Evolutionary conservation across 2,113 vertebrate species (phyloP), one percentile per base, ranked within the genome.

Genomic region (Nycticryphes semicollaris): DNA sequence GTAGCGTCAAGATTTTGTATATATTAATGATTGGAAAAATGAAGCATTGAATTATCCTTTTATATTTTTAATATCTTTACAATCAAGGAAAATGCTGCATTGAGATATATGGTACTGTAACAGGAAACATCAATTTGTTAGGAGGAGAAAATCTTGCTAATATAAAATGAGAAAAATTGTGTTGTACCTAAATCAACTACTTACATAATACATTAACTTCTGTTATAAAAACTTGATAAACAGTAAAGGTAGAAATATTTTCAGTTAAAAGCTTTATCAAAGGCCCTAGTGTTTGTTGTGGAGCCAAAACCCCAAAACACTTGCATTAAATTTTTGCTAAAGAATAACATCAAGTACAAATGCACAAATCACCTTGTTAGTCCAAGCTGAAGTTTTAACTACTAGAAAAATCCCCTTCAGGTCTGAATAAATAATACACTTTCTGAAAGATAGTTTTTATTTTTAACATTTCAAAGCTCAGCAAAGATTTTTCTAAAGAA

Each of bases 281-380:
- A 95, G 92, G 20, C 64, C 80, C 27, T 27, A 75, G 15, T 70
- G 64, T 15, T 66, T 91, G 33, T 67, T 64, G 47, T 82, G 67
- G 47, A 85, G 90, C 88, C 43, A 92, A 80, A 96, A 89, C 47
- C 33, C 39, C 81, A 94, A 80, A 83, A 9, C 69, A 82, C 95
- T 87, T 95, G 39, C 67, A 91, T 90, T 95, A 92, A 74, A 74
- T 43, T 87, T 95, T 78, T 93, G 81, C 84, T 90, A 92, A 90
- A 88, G 51, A 77, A 86, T 94, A 89, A 95, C 90, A 81, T 81
- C 70, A 19, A 48, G 28, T 45, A 79, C 19, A 96, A 74, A 78
- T 94, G 31, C 75, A 96, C 92, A 97, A 96, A 95, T 96, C 91
- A 88, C 33, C 87, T 97, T 97, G 76, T 94, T 95, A 96, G 70